phyloP scores from a whole-genome alignment of 2,888 invertebrate species.

The Pyrrhosoma nymphula region DNA sequence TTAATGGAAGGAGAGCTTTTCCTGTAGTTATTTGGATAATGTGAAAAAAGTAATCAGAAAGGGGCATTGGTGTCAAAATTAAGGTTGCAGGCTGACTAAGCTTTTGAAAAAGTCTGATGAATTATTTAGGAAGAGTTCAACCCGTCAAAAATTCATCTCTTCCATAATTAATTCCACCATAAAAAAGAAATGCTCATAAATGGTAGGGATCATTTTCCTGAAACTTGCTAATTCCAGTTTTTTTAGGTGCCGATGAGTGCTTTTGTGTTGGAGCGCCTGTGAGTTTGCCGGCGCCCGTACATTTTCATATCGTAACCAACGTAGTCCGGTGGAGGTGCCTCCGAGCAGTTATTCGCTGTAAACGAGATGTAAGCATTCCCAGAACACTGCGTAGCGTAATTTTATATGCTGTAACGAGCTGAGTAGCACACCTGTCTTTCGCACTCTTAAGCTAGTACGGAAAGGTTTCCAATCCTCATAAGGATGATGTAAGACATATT shows the following conservation, averaged over 20 bases:
- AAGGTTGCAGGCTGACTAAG: not conserved
- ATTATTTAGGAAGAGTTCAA: not conserved
- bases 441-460: not conserved
- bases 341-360: not conserved
- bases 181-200: not conserved
- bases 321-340: not conserved
- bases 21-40: not conserved
- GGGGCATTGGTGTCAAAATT: not conserved
- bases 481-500: too few relatives aligned
- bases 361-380: not conserved
- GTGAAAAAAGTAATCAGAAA: not conserved
- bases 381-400: not conserved
- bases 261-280: not conserved
- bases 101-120: not conserved
- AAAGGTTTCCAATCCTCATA: not conserved
- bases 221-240: not conserved
- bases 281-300: not conserved
- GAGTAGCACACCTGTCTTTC: constrained; percentile 9
- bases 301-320: not conserved
- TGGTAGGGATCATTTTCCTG: not conserved
- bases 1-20: not conserved
- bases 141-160: not conserved
- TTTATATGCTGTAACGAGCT: not conserved
- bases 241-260: not conserved
- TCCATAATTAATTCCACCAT: not conserved